These are phyloP conservation scores for Malurus leucopterus DNA, from an alignment of 2,797 vertebrate species.

Conservation along the genomic window DNA sequence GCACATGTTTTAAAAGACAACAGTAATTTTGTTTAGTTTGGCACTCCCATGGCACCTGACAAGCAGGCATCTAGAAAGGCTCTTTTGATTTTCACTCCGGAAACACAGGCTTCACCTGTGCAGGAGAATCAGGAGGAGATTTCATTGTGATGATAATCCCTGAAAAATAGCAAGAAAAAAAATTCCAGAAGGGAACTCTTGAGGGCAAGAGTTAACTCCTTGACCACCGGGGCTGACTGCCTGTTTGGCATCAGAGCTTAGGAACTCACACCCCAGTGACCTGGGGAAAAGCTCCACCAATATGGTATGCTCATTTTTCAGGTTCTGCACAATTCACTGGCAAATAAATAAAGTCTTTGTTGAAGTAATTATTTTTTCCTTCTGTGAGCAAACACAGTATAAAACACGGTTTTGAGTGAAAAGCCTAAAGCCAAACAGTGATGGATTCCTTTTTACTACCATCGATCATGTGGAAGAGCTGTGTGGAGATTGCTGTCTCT, in stretches of 20 bases:
- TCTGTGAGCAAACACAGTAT: neutral
- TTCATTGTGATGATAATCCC: neutral
- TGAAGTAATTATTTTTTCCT: neutral
- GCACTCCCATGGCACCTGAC: neutral
- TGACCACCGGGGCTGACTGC: neutral
- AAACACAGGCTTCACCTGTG: neutral
- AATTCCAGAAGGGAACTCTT: neutral
- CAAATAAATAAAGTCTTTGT: neutral
- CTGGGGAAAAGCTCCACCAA: neutral
- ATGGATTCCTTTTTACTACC: neutral
- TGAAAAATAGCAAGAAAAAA: neutral
- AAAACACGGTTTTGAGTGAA: neutral
- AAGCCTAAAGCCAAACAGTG: neutral
- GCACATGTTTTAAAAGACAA: neutral
- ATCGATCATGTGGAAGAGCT: neutral
- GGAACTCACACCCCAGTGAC: fast-evolving
- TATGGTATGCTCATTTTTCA: neutral
- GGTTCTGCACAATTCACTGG: neutral
- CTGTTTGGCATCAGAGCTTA: neutral
- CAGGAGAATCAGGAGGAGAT: neutral
- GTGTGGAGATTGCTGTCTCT: neutral
- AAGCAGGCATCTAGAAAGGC: neutral
- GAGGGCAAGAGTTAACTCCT: neutral
- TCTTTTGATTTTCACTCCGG: neutral
- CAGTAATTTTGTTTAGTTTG: neutral